Evolutionary conservation across 2,888 invertebrate genomes (phyloP).

Genomic region (Mythimna loreyi): DNA sequence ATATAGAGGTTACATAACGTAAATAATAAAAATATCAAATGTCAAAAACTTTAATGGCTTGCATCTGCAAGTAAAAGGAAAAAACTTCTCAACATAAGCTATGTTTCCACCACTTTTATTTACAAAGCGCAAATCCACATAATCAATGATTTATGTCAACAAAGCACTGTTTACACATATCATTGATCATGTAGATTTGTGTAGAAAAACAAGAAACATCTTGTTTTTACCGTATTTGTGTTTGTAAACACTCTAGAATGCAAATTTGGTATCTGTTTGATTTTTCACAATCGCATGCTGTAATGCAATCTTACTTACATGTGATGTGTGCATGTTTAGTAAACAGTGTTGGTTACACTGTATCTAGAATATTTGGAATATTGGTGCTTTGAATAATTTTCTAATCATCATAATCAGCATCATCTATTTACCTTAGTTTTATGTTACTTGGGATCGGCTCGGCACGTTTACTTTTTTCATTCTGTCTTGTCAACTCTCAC

Average conservation of each 20-base stretch:
- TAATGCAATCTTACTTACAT: constrained; percentile 28
- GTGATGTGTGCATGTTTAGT: constrained; percentile 14
- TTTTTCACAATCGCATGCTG: constrained; percentile 43
- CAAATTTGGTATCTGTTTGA: constrained; percentile 31
- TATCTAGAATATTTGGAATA: too few relatives aligned
- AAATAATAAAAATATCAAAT: too few relatives aligned
- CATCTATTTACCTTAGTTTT: too few relatives aligned
- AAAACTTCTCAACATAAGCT: not conserved
- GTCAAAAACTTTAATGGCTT: too few relatives aligned
- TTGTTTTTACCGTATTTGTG: constrained; percentile 5
- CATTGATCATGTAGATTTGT: too few relatives aligned
- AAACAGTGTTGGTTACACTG: constrained; percentile 17
- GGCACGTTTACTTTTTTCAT: not conserved
- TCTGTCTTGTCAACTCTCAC: not conserved
- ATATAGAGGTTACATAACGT: too few relatives aligned
- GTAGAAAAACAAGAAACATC: too few relatives aligned
- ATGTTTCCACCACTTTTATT: not conserved
- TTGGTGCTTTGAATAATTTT: not conserved
- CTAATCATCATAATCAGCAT: not conserved
- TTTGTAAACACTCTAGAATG: constrained; percentile 18
- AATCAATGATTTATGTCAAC: not conserved
- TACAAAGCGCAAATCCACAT: not conserved
- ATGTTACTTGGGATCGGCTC: not conserved
- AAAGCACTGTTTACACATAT: too few relatives aligned
- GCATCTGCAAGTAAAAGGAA: too few relatives aligned